phyloP scores from a whole-genome alignment of 2,113 vertebrate species.

The Eudyptes chrysolophus region DNA sequence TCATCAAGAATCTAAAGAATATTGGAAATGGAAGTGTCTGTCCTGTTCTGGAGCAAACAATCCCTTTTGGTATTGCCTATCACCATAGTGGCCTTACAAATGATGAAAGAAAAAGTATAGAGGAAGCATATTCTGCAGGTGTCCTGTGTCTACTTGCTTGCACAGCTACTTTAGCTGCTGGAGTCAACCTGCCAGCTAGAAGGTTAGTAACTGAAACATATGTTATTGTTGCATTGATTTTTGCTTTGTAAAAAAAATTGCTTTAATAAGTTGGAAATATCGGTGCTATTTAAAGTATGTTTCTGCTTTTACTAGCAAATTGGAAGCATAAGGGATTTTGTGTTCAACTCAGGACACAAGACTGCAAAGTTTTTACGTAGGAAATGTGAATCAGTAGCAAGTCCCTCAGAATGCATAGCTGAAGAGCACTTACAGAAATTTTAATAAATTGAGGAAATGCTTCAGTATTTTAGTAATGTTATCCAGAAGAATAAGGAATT shows the following conservation, averaged over 20 bases:
- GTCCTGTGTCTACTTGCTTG: constrained; percentile 91
- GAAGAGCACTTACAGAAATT: background rate
- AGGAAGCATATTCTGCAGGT: constrained; percentile 89
- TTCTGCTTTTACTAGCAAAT: background rate
- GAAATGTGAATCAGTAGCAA: background rate
- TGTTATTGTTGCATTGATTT: background rate
- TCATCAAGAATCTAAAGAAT: constrained; percentile 80
- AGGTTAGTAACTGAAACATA: constrained; percentile 73
- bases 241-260: background rate
- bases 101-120: constrained; percentile 88
- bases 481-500: background rate
- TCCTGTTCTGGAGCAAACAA: constrained; percentile 81
- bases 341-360: background rate
- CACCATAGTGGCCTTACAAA: constrained; percentile 92
- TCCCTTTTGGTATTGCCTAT: constrained; percentile 92
- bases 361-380: background rate
- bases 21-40: constrained; percentile 83
- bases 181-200: constrained; percentile 93
- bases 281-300: background rate
- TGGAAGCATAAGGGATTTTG: background rate
- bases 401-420: background rate
- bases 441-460: background rate
- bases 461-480: background rate
- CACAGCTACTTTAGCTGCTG: constrained; percentile 94
- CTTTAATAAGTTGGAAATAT: background rate